phyloP scores from a whole-genome alignment of 2,113 vertebrate species.

The Urocitellus parryii region DNA sequence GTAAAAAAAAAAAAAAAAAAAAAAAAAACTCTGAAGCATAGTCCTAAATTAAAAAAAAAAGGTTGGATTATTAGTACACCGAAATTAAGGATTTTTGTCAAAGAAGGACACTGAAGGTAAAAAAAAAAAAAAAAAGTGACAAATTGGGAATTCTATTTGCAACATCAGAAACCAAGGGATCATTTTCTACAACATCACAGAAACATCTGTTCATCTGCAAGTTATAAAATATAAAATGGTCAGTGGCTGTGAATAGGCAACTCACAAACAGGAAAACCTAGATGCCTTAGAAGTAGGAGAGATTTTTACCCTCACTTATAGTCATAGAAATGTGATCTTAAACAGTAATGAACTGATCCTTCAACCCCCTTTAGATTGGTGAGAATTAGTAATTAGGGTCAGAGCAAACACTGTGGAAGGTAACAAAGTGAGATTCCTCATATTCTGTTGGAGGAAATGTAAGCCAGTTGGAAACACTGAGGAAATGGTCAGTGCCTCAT shows the following conservation, averaged over 20 bases:
- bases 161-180: not conserved
- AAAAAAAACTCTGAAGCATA: not conserved
- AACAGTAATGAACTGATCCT: not conserved
- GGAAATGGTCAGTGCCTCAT: not conserved
- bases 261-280: not conserved
- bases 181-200: not conserved
- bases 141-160: not conserved
- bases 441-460: not conserved
- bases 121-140: not conserved
- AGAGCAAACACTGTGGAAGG: not conserved
- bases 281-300: not conserved
- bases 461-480: not conserved
- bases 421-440: not conserved
- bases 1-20: not conserved
- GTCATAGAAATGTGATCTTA: not conserved
- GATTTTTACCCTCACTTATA: not conserved
- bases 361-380: not conserved
- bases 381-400: not conserved
- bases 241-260: not conserved
- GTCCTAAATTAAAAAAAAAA: not conserved
- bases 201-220: not conserved
- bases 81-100: not conserved
- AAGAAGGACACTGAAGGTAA: not conserved
- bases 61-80: not conserved
- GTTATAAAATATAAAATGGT: not conserved